Conservation (phyloP, 2,888 invertebrate species). For the Holacanthella duospinosa region DNA sequence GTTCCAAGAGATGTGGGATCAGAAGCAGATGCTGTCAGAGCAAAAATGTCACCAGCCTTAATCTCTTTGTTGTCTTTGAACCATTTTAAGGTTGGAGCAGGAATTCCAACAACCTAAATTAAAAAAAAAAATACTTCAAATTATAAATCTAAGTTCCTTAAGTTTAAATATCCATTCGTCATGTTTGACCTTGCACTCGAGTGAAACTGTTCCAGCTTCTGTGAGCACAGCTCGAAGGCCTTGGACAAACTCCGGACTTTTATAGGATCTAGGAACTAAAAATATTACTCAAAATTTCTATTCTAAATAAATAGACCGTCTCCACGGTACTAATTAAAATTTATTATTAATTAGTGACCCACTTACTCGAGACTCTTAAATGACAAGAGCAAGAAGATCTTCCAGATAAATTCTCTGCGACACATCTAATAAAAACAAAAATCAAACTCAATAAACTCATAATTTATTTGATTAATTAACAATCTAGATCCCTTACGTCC, state of each 20-base stretch:
- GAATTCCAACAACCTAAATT: conserved; percentile 65
- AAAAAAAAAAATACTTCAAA: neutral
- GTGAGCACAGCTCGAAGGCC: conserved; percentile 71
- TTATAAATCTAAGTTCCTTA: neutral
- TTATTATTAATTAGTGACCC: neutral
- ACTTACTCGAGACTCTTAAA: conserved; percentile 62
- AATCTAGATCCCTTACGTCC: conserved; percentile 50
- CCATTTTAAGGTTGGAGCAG: conserved; percentile 65
- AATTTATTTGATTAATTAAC: too few relatives aligned
- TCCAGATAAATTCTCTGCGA: conserved; percentile 65
- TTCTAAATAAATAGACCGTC: neutral
- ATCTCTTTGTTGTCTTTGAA: conserved; percentile 78
- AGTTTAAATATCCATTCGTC: neutral
- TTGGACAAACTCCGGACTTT: conserved; percentile 74
- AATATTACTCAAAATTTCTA: too few relatives aligned
- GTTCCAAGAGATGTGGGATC: conserved; percentile 74
- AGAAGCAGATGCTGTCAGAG: conserved; percentile 68
- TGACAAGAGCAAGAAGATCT: conserved; percentile 61
- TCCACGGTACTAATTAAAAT: neutral
- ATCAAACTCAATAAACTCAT: too few relatives aligned
- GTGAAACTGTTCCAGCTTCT: conserved; percentile 75
- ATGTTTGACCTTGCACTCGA: conserved; percentile 64
- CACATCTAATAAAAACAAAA: conserved; percentile 49
- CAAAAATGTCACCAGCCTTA: conserved; percentile 79
- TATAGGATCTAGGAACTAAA: conserved; percentile 73